Evolutionary conservation across 2,113 vertebrate species (phyloP).

Genomic region (Bufo gargarizans): DNA sequence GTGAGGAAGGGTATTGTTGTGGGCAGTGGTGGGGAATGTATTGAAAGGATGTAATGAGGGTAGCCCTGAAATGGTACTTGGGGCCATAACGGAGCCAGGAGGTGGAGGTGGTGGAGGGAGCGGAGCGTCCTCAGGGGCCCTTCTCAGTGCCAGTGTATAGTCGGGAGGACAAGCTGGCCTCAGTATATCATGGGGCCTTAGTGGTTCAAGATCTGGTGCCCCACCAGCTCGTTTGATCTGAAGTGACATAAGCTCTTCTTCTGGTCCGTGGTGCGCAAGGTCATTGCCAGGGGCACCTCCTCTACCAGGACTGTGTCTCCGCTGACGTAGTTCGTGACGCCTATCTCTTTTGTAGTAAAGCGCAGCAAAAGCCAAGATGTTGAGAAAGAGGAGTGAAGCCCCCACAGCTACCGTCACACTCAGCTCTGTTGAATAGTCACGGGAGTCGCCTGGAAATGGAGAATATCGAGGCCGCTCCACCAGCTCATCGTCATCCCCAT

Average conservation of each 20-base stretch:
- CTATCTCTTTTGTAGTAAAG: slow-evolving; percentile 94
- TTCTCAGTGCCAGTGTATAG: slow-evolving; percentile 88
- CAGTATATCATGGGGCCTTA: slow-evolving; percentile 85
- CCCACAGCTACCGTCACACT: slow-evolving; percentile 90
- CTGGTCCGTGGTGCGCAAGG: slow-evolving; percentile 83
- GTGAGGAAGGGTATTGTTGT: slow-evolving; percentile 91
- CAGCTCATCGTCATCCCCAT: slow-evolving; percentile 75
- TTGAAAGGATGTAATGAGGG: slow-evolving; percentile 88
- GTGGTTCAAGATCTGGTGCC: slow-evolving; percentile 80
- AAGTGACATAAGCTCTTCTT: slow-evolving; percentile 90
- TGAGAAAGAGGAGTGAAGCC: slow-evolving; percentile 90
- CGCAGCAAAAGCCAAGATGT: slow-evolving; percentile 90
- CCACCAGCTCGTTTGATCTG: slow-evolving; percentile 88
- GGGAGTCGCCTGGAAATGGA: slow-evolving; percentile 82
- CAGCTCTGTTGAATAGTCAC: slow-evolving; percentile 90
- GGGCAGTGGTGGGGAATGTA: slow-evolving; percentile 76
- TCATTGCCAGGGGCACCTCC: slow-evolving; percentile 81
- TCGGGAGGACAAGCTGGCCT: slow-evolving; percentile 89
- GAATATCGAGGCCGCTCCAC: slow-evolving; percentile 75
- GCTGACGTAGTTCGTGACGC: slow-evolving; percentile 83
- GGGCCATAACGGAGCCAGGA: slow-evolving; percentile 91
- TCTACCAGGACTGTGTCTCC: slow-evolving; percentile 82
- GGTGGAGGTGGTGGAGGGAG: slow-evolving; percentile 83
- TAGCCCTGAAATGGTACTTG: slow-evolving; percentile 85
- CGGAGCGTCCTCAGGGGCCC: slow-evolving; percentile 88